These are phyloP conservation scores for Elanoides forficatus DNA, from an alignment of 2,113 vertebrate genomes.

Conservation along the genomic window DNA sequence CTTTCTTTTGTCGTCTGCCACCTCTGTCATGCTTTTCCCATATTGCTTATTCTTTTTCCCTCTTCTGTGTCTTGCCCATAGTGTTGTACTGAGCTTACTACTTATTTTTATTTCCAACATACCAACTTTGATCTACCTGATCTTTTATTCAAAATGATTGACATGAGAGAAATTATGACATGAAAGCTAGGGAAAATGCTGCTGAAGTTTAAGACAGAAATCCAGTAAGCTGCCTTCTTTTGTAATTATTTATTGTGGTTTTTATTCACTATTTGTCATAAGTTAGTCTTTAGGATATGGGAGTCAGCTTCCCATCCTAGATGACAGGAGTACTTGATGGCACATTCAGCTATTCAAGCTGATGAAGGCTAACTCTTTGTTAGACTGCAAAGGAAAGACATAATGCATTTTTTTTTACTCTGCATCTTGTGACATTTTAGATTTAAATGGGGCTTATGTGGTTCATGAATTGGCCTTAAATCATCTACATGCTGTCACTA, in stretches of 20 bases:
- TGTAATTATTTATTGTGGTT: background rate
- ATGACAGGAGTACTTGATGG: background rate
- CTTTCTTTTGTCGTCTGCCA: background rate
- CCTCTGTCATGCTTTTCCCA: background rate
- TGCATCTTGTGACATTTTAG: background rate
- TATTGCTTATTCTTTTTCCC: background rate
- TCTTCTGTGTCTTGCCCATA: background rate
- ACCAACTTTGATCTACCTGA: background rate
- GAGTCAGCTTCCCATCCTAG: background rate
- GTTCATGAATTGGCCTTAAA: constrained; percentile 21
- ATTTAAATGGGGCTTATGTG: constrained; percentile 15
- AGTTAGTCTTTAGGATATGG: background rate
- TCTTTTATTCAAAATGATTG: background rate
- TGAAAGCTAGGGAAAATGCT: background rate
- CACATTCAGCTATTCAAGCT: background rate
- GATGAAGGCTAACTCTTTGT: background rate
- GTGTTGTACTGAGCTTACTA: background rate
- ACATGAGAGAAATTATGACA: background rate
- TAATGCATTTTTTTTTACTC: background rate
- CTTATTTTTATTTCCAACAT: background rate
- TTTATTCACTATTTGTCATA: background rate
- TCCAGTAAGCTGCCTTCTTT: background rate
- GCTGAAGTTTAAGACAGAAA: background rate
- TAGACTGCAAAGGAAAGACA: background rate
- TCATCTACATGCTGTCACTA: constrained; percentile 18